Evolutionary conservation across 1,140 invertebrate genomes (phyloP).

Genomic region (Scaptomyza hsui): DNA sequence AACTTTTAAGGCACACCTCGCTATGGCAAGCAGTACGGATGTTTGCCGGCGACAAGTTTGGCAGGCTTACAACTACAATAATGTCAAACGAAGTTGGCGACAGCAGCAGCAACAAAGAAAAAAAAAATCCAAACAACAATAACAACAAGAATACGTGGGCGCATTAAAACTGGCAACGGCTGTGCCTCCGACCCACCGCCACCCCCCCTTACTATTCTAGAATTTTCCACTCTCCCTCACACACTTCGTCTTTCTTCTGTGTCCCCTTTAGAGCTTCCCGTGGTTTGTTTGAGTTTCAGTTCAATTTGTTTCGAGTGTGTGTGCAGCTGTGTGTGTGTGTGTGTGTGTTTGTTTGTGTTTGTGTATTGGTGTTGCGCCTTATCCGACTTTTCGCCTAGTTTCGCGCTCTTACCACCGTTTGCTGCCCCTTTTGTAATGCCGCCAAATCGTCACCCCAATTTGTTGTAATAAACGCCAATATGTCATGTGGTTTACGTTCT

Average conservation of each 20-base stretch:
- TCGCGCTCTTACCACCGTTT: slow-evolving; percentile 24
- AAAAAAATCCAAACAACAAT: slow-evolving; percentile 20
- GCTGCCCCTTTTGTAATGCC: slow-evolving; percentile 40
- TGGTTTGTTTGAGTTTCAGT: slow-evolving; percentile 63
- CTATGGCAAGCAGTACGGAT: neutral
- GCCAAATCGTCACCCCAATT: slow-evolving; percentile 75
- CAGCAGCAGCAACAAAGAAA: slow-evolving; percentile 22
- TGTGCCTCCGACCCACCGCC: slow-evolving; percentile 8
- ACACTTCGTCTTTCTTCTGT: too few species aligned
- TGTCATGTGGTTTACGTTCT: slow-evolving; percentile 70
- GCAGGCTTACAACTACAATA: slow-evolving; percentile 66
- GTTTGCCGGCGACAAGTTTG: slow-evolving; percentile 31
- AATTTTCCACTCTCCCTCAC: neutral
- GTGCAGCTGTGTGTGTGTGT: slow-evolving; percentile 13
- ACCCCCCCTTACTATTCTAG: neutral
- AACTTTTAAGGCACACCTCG: slow-evolving; percentile 19
- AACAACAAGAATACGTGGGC: slow-evolving; percentile 29
- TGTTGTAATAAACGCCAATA: slow-evolving; percentile 82
- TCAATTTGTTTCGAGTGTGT: slow-evolving; percentile 51
- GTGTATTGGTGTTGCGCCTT: slow-evolving; percentile 41
- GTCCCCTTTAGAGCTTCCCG: slow-evolving; percentile 12
- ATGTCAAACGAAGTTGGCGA: slow-evolving; percentile 66
- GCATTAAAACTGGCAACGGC: slow-evolving; percentile 28
- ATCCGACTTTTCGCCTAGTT: slow-evolving; percentile 59
- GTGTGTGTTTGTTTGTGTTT: slow-evolving; percentile 11